Evolutionary conservation across 2,888 invertebrate species (phyloP).

Genomic region (Caradrina clavipalpis): DNA sequence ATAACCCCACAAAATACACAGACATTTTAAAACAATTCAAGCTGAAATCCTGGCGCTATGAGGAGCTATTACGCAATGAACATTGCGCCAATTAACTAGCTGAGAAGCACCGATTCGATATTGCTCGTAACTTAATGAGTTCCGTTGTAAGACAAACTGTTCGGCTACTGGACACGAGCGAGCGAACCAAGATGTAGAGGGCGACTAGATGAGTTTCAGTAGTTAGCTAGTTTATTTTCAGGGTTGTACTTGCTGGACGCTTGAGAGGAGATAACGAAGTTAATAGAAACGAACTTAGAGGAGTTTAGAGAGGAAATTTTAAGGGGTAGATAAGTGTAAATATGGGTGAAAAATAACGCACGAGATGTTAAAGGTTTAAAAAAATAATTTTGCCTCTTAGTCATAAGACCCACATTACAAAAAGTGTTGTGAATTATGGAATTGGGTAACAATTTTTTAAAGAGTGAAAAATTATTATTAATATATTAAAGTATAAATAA

Average conservation of each 20-base stretch:
- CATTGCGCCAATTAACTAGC: slow-evolving; percentile 82
- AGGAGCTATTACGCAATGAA: slow-evolving; percentile 78
- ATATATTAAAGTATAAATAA: too few relatives aligned
- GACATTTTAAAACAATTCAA: slow-evolving; percentile 52
- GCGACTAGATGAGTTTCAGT: slow-evolving; percentile 58
- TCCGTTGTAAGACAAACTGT: slow-evolving; percentile 85
- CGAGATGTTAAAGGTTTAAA: too few relatives aligned
- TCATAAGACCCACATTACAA: too few relatives aligned
- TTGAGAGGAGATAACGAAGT: too few relatives aligned
- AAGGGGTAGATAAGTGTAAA: too few relatives aligned
- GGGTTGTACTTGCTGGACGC: not conserved
- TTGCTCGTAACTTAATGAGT: slow-evolving; percentile 84
- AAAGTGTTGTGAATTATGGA: too few relatives aligned
- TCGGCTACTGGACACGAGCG: slow-evolving; percentile 77
- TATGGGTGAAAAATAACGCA: too few relatives aligned
- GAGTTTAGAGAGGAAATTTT: too few relatives aligned
- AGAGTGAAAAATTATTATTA: too few relatives aligned
- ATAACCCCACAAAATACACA: slow-evolving; percentile 21
- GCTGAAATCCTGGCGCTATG: slow-evolving; percentile 63
- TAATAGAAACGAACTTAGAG: not conserved
- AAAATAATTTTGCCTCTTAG: too few relatives aligned
- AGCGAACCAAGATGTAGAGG: slow-evolving; percentile 56
- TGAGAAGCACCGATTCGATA: slow-evolving; percentile 78
- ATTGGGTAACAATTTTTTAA: too few relatives aligned
- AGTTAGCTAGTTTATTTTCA: not conserved